Evolutionary conservation across 2,888 invertebrate species (phyloP).

Genomic region (Therioaphis trifolii): DNA sequence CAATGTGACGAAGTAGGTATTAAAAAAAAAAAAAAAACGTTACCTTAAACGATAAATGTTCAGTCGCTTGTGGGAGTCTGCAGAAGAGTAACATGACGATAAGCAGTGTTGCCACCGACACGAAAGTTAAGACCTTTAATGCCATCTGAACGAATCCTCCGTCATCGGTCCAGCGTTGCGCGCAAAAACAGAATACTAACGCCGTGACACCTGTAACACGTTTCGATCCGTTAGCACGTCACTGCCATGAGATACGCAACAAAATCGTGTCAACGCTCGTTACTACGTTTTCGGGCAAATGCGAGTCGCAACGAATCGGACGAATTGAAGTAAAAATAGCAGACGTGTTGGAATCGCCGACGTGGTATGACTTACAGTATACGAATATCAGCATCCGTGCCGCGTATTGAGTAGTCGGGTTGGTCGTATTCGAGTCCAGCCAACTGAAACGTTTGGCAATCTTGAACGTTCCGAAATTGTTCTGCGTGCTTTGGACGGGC

Average conservation of each 20-base stretch:
- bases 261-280: too few species aligned
- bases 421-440: constrained; percentile 8
- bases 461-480: not conserved
- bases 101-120: constrained; percentile 72
- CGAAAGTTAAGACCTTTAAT: constrained; percentile 69
- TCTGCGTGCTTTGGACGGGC: not conserved
- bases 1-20: too few species aligned
- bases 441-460: constrained; percentile 5
- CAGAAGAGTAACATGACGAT: constrained; percentile 73
- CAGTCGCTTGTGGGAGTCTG: constrained; percentile 76
- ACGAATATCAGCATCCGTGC: constrained; percentile 17
- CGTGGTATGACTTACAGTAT: not conserved
- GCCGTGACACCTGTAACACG: constrained; percentile 72
- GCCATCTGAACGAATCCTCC: constrained; percentile 67
- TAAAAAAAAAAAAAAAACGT: too few species aligned
- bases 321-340: too few species aligned
- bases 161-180: constrained; percentile 68
- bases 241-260: too few species aligned
- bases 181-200: constrained; percentile 71
- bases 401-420: constrained; percentile 1
- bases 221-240: too few species aligned
- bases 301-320: too few species aligned
- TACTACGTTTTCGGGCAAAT: too few species aligned
- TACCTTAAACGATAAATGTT: constrained; percentile 79
- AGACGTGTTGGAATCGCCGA: not conserved